These are phyloP conservation scores for Cheilosia soror DNA, from an alignment of 2,888 invertebrate species.

Conservation along the genomic window DNA sequence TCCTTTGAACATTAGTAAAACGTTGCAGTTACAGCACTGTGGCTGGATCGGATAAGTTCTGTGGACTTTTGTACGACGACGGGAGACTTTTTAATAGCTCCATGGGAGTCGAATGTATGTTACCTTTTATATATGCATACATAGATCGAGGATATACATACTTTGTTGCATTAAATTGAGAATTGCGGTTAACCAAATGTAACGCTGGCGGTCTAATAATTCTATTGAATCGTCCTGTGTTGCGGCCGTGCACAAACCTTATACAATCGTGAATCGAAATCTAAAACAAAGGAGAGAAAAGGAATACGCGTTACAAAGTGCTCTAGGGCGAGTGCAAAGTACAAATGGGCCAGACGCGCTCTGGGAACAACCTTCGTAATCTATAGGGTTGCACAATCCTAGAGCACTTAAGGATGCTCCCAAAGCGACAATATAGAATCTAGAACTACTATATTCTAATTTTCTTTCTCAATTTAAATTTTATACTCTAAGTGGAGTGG, in stretches of 20 bases:
- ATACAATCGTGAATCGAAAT: conserved; percentile 9
- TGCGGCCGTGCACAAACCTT: conserved; percentile 5
- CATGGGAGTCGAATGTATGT: conserved; percentile 24
- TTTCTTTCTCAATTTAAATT: conserved; percentile 54
- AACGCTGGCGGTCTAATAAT: conserved; percentile 62
- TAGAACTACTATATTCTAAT: not conserved
- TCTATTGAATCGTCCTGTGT: conserved; percentile 54
- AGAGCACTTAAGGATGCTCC: conserved; percentile 62
- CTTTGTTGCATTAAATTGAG: conserved; percentile 66
- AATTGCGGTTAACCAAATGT: conserved; percentile 65
- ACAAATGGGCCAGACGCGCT: conserved; percentile 36
- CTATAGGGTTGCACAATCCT: conserved; percentile 37
- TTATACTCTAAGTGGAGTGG: conserved; percentile 22
- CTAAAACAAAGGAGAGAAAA: not conserved
- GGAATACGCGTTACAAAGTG: conserved; percentile 34
- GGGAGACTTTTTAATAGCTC: conserved; percentile 45
- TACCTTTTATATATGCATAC: conserved; percentile 21
- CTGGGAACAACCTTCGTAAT: conserved; percentile 44
- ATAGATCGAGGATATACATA: conserved; percentile 61
- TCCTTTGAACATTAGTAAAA: conserved; percentile 49
- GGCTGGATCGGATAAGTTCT: conserved; percentile 33
- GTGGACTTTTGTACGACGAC: conserved; percentile 38
- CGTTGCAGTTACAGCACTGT: conserved; percentile 38
- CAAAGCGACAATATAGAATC: conserved; percentile 36
- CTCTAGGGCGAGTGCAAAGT: conserved; percentile 21